Percentiles rank a stretch among this genome's conserved stretches.
phyloP scores from a whole-genome alignment of 2,888 invertebrate species.

The Synanthedon tipuliformis region DNA sequence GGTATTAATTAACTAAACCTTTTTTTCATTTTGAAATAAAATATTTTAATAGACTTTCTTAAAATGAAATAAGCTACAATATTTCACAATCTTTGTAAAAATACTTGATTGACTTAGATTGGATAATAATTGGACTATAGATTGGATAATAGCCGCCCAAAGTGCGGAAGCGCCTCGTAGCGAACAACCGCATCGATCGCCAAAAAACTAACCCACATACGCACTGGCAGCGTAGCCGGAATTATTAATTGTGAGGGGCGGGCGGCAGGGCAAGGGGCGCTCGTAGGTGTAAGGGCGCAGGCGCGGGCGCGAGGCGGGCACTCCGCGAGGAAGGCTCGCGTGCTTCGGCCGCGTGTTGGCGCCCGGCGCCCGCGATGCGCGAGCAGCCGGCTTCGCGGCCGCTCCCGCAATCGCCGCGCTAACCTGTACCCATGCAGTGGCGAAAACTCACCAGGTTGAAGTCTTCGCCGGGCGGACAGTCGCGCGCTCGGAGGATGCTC shows the following conservation, averaged over 20 bases:
- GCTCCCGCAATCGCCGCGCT: slow-evolving; percentile 70
- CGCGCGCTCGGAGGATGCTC: slow-evolving; percentile 90
- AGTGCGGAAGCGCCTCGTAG: slow-evolving; percentile 52
- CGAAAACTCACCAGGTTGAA: slow-evolving; percentile 84
- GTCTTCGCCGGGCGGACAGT: slow-evolving; percentile 74
- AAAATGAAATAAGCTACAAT: no score
- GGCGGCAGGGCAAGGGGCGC: slow-evolving; percentile 7
- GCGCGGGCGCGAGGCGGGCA: slow-evolving; percentile 31
- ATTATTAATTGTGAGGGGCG: slow-evolving; percentile 59
- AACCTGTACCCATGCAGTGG: slow-evolving; percentile 84
- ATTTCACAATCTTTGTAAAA: no score
- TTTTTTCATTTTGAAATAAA: no score
- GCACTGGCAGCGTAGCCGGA: slow-evolving; percentile 69
- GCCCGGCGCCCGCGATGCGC: slow-evolving; percentile 58
- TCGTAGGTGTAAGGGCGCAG: slow-evolving; percentile 44
- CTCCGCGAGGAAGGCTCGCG: slow-evolving; percentile 65
- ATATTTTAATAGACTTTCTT: no score
- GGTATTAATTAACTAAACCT: no score
- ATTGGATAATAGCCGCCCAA: no score
- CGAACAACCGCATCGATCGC: slow-evolving; percentile 68
- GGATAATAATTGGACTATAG: no score
- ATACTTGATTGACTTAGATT: no score
- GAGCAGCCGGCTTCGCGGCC: slow-evolving; percentile 60
- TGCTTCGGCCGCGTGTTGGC: slow-evolving; percentile 55
- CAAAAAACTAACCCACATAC: slow-evolving; percentile 71